These are phyloP conservation scores for Prolemur simus DNA, from an alignment of 2,113 vertebrate genomes.

Conservation along the genomic window DNA sequence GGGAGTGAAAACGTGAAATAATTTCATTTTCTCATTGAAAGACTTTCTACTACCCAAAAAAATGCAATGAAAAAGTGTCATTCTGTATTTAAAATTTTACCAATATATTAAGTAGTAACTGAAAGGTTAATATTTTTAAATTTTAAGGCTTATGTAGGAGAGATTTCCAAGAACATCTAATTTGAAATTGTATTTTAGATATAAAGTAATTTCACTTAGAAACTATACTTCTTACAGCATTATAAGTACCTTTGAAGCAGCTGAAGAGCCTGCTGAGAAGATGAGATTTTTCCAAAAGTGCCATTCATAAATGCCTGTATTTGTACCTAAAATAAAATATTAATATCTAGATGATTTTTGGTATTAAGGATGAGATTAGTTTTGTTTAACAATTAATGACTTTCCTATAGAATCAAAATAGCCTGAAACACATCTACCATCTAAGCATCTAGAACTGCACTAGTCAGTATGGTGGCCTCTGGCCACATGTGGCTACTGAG, in stretches of 20 bases:
- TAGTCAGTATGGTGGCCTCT: no score
- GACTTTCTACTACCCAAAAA: neutral
- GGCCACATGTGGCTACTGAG: neutral
- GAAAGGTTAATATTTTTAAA: neutral
- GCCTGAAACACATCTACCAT: neutral
- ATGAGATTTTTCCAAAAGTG: conserved; percentile 86
- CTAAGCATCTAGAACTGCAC: neutral
- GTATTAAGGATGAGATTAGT: neutral
- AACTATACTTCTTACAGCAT: neutral
- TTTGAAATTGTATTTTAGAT: conserved; percentile 43
- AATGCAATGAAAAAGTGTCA: neutral
- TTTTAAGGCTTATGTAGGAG: neutral
- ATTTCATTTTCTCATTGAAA: conserved; percentile 32
- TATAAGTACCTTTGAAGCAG: conserved; percentile 86
- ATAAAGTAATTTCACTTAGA: neutral
- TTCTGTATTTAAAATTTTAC: neutral
- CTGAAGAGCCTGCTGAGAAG: conserved; percentile 85
- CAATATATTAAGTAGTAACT: neutral
- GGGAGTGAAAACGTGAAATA: neutral
- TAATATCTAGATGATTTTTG: conserved; percentile 18
- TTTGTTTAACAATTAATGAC: conserved; percentile 13
- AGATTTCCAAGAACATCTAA: neutral
- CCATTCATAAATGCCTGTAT: conserved; percentile 87
- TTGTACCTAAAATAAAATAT: conserved; percentile 82
- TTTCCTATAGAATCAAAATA: conserved; percentile 14